Base-by-base conservation (phyloP, 2,797 vertebrate genomes). In the Caiman crocodilus region DNA sequence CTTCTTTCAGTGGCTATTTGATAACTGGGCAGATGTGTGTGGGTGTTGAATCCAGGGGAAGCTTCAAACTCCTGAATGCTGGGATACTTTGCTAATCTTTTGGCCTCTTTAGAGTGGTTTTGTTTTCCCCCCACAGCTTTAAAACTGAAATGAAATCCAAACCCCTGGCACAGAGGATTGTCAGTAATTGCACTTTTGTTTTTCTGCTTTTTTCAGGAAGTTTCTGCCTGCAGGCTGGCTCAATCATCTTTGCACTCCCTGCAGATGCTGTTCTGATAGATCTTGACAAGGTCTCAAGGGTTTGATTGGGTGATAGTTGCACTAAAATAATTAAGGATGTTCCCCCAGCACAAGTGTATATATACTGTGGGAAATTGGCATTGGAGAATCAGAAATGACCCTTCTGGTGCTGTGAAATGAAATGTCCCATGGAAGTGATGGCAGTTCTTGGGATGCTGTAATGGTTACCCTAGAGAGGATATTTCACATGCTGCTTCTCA, bases 191-290 rank as follows among this genome's bases (percentile, higher is more conserved):
- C 1, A 4, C 79, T 58, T 57, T 84, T 78, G 84, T 85, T 83
- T 91, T 69, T 69, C 73, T 25, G 90, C 82, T 80, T 80, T 2
- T 88, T 50, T 67, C 90, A 96, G 94, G 85, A 60, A 4, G 77
- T 74, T 64, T 12, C 83, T 67, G 15, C 14, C 80, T 14, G 1
- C 5, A 7, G 83, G 61, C 57, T 59, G 42, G 10, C 9, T 20
- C 64, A 23, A 3, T 84, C 57, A 86, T 56, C 69, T 50, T 87
- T 55, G 69, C 42, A 55, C 84, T 92, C 57, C 32, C 89, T 58
- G 25, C 79, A 67, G 65, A 90, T 10, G 18, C 88, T 79, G 84
- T 23, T 42, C 23, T 14, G 4, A 69, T 71, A 57, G 63, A 79
- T 79, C 7, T 79, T 84, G 80, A 88, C n/a, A 55, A 87, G 17